Percentiles rank a stretch among this genome's conserved stretches.
These are phyloP conservation scores for Callosobruchus maculatus DNA, from an alignment of 2,888 invertebrate genomes.

Conservation along the genomic window DNA sequence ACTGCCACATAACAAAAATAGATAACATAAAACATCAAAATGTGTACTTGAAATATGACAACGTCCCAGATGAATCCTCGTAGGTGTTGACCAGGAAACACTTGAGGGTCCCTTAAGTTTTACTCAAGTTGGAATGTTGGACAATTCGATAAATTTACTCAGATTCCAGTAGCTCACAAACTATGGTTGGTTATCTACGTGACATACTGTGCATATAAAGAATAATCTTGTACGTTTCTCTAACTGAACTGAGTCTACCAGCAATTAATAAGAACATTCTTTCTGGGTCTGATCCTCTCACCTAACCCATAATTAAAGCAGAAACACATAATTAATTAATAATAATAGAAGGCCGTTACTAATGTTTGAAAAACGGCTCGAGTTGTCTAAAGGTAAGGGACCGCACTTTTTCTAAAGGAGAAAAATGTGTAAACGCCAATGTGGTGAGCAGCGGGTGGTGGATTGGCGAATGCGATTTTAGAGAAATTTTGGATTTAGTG, in stretches of 20 bases:
- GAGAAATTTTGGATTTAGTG: not conserved
- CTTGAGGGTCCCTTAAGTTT: no score
- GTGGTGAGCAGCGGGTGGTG: not conserved
- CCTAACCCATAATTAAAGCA: slow-evolving; percentile 19
- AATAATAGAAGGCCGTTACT: slow-evolving; percentile 24
- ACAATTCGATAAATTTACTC: no score
- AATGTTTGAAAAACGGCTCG: slow-evolving; percentile 23
- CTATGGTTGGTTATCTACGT: no score
- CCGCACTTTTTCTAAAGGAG: not conserved
- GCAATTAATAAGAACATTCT: not conserved
- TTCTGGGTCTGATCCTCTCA: not conserved
- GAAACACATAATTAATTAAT: slow-evolving; percentile 23
- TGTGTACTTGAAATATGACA: no score
- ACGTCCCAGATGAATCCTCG: no score
- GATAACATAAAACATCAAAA: no score
- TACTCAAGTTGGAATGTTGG: no score
- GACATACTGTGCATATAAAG: no score
- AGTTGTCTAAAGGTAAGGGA: not conserved
- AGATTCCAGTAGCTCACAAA: no score
- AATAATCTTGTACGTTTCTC: not conserved
- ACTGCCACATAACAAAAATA: no score
- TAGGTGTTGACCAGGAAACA: no score
- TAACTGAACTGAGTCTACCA: not conserved
- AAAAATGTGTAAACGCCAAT: not conserved
- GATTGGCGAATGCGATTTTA: not conserved